phyloP scores from a whole-genome alignment of 1,140 invertebrate genomes.

The Psilanteris sp. region DNA sequence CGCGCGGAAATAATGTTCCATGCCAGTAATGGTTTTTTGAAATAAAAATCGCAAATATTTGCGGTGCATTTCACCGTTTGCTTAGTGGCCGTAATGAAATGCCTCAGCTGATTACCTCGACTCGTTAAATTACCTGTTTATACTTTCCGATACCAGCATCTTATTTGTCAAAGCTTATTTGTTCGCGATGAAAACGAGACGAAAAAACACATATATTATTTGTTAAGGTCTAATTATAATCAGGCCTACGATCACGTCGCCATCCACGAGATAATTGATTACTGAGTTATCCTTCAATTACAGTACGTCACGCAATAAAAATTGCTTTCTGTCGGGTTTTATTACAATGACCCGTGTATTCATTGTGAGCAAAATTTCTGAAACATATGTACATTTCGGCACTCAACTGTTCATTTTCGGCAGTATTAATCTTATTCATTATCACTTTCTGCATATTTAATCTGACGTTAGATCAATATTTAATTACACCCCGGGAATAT shows the following conservation, averaged over 20 bases:
- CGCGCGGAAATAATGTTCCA: conserved; percentile 4
- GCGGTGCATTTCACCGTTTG: conserved; percentile 13
- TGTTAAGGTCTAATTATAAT: conserved; percentile 51
- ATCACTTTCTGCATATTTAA: too few relatives aligned
- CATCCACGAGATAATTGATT: conserved; percentile 43
- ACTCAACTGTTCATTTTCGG: too few relatives aligned
- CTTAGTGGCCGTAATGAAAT: conserved; percentile 12
- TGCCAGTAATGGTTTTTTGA: conserved; percentile 1
- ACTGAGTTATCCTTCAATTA: conserved; percentile 47
- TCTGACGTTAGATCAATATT: too few relatives aligned
- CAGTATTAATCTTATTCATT: too few relatives aligned
- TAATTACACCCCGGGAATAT: too few relatives aligned
- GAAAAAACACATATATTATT: conserved; percentile 27
- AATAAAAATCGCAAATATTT: conserved; percentile 16
- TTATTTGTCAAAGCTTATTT: conserved; percentile 28
- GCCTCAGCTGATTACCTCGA: conserved; percentile 1
- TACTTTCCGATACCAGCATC: conserved; percentile 24
- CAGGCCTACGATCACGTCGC: conserved; percentile 27
- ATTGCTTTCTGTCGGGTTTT: conserved; percentile 9
- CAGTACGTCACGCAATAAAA: conserved; percentile 54
- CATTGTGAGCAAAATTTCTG: conserved; percentile 10
- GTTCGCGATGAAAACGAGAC: conserved; percentile 23
- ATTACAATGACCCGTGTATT: conserved; percentile 28
- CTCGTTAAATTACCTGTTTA: conserved; percentile 11
- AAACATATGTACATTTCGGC: too few relatives aligned